These are phyloP conservation scores for Semibalanus balanoides DNA, from an alignment of 1,140 invertebrate genomes.

Conservation along the genomic window DNA sequence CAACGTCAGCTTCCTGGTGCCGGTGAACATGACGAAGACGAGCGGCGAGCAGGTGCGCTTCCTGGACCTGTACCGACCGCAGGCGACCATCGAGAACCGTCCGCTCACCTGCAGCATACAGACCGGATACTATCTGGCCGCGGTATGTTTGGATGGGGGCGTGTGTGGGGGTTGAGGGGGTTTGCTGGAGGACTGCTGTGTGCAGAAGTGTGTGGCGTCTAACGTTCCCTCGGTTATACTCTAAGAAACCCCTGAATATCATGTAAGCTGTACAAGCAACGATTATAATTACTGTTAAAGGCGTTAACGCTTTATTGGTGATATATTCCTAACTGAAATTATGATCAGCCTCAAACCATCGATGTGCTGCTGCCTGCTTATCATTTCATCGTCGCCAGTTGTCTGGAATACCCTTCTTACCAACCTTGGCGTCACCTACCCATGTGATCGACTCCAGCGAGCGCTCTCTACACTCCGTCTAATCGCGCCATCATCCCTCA, in stretches of 20 bases:
- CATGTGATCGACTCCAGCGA: no score
- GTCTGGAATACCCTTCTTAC: not conserved
- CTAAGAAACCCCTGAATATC: not conserved
- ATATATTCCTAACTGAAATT: not conserved
- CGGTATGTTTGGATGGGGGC: not conserved
- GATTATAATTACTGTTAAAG: not conserved
- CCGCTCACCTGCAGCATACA: not conserved
- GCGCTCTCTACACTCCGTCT: no score
- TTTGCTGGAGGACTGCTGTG: no score
- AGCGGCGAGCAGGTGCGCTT: not conserved
- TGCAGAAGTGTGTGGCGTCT: no score
- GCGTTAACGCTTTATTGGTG: not conserved
- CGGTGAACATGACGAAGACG: not conserved
- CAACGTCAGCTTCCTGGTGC: conserved; percentile 5
- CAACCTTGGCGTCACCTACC: not conserved
- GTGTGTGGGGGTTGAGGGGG: not conserved
- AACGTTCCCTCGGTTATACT: no score
- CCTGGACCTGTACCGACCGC: not conserved
- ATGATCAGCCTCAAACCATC: not conserved
- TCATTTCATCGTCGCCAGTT: not conserved
- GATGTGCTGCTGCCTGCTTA: not conserved
- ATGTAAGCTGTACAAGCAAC: not conserved
- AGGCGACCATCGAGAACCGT: not conserved
- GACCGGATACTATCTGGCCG: not conserved
- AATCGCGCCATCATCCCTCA: not conserved